Evolutionary conservation across 2,797 vertebrate genomes (phyloP).

Genomic region (Discoglossus pictus): DNA sequence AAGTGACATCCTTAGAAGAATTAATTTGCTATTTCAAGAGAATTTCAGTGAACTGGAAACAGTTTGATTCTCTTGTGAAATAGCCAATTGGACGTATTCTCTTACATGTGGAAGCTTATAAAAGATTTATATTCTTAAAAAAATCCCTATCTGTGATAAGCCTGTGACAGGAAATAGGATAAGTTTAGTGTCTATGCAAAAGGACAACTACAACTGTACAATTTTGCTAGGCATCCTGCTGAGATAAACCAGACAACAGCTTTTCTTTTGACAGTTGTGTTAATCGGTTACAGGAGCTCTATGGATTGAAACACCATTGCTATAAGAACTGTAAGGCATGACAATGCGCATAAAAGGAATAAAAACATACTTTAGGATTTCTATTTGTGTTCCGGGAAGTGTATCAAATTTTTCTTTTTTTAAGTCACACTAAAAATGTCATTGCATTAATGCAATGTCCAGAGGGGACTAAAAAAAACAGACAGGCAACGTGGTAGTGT

Average conservation of each 20-base stretch:
- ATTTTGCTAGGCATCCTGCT: neutral
- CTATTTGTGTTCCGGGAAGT: neutral
- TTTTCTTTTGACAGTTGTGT: neutral
- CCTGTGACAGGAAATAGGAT: too few species aligned
- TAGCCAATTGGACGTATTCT: too few species aligned
- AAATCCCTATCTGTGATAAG: too few species aligned
- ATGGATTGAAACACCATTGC: neutral
- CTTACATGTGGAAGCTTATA: too few species aligned
- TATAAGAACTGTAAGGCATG: neutral
- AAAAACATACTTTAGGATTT: neutral
- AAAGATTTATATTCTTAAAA: too few species aligned
- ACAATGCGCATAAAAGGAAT: neutral
- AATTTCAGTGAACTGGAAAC: too few species aligned
- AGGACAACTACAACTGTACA: too few species aligned
- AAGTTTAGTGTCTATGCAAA: too few species aligned
- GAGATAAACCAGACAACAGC: neutral
- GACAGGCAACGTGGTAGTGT: neutral
- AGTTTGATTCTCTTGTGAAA: too few species aligned
- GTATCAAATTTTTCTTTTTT: neutral
- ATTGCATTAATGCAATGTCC: neutral
- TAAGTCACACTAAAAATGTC: neutral
- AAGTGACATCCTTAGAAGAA: too few species aligned
- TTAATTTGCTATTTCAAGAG: too few species aligned
- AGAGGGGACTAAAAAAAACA: neutral
- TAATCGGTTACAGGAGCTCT: conserved; percentile 2